Conservation (phyloP, 2,888 invertebrate genomes). For the Pyralis farinalis region DNA sequence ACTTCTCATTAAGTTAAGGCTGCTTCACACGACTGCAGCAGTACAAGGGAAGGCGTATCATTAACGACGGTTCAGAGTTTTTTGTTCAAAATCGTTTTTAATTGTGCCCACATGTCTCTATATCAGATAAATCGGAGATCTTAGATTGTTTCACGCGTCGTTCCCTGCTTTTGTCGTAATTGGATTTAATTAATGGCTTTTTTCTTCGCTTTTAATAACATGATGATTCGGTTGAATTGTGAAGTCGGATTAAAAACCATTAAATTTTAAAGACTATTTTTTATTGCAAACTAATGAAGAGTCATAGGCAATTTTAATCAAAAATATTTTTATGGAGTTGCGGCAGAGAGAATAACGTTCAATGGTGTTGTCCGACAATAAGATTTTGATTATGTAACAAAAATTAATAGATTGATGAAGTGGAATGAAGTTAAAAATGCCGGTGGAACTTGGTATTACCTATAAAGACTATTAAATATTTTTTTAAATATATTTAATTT, state of each 20-base stretch:
- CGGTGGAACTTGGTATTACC: too few relatives aligned
- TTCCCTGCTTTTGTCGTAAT: constrained; percentile 33
- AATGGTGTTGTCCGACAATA: too few relatives aligned
- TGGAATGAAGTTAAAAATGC: too few relatives aligned
- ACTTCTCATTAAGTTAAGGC: constrained; percentile 46
- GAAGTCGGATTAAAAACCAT: background rate
- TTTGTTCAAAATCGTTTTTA: constrained; percentile 52
- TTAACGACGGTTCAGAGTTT: constrained; percentile 39
- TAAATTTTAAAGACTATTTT: background rate
- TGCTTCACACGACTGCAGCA: constrained; percentile 45
- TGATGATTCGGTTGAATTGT: constrained; percentile 2
- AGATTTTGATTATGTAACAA: too few relatives aligned
- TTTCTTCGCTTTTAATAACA: constrained; percentile 19
- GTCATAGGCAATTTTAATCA: too few relatives aligned
- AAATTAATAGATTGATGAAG: too few relatives aligned
- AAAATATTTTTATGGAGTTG: too few relatives aligned
- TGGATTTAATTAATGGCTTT: constrained; percentile 38
- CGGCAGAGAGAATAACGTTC: too few relatives aligned
- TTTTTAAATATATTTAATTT: too few relatives aligned
- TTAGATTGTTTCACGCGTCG: constrained; percentile 42
- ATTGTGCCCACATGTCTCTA: constrained; percentile 65
- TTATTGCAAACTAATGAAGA: background rate
- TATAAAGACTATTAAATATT: too few relatives aligned
- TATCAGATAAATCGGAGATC: constrained; percentile 60
- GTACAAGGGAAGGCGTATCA: constrained; percentile 37